Percentiles rank a stretch among this genome's conserved stretches.
phyloP scores from a whole-genome alignment of 2,888 invertebrate species.

The Drepanosiphum platanoidis region DNA sequence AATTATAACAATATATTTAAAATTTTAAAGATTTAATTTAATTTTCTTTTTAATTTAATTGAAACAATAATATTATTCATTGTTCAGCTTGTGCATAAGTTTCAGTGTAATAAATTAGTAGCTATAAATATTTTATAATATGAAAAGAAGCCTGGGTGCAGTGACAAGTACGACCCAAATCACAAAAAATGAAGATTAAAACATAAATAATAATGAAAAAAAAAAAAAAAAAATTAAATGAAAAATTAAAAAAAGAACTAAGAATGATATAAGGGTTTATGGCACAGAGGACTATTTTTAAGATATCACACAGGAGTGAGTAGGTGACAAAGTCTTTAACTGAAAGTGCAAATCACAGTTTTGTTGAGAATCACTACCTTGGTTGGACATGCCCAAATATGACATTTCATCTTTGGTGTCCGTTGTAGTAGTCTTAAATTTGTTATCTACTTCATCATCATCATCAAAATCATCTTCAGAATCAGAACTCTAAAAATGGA shows the following conservation, averaged over 20 bases:
- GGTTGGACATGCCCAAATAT: conserved; percentile 33
- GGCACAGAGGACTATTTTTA: conserved; percentile 9
- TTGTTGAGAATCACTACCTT: conserved; percentile 57
- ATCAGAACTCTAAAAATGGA: conserved; percentile 62
- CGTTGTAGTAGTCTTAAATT: conserved; percentile 6
- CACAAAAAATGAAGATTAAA: conserved; percentile 22
- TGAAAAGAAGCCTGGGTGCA: conserved; percentile 23
- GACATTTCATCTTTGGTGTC: conserved; percentile 35
- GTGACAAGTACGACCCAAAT: conserved; percentile 29
- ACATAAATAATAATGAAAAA: conserved; percentile 18
- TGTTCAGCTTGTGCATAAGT: neutral
- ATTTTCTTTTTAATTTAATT: neutral
- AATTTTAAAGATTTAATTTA: neutral
- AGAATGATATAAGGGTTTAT: conserved; percentile 15
- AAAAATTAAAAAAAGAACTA: conserved; percentile 33
- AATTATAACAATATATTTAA: no score
- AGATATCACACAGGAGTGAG: conserved; percentile 55
- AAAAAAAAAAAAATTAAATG: conserved; percentile 28
- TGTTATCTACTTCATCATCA: conserved; percentile 58
- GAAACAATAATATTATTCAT: conserved; percentile 20
- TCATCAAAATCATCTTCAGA: conserved; percentile 63
- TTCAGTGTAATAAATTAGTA: neutral
- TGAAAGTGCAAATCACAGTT: conserved; percentile 46
- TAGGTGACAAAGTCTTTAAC: conserved; percentile 42
- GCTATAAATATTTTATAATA: neutral